Evolutionary conservation across 1,140 invertebrate genomes (phyloP), one percentile per base, ranked within the genome.

Genomic region (Geopemphigus sp.): DNA sequence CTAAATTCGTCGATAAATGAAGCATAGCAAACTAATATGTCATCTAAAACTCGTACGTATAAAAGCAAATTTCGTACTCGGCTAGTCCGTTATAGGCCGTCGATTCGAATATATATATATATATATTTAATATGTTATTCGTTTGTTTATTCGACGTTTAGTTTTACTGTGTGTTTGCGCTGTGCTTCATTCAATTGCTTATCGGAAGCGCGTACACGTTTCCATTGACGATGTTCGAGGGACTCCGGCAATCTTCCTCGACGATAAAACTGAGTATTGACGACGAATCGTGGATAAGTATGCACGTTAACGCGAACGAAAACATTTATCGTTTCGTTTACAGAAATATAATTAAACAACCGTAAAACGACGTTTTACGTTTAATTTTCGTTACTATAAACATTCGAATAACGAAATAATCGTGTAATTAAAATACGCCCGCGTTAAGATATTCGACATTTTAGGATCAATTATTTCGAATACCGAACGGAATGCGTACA

Each of bases 271-370:
- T 73, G 1, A 57, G 1, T 15, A 29, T 14, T 0, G 70, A 73
- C 19, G 53, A 73, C 6, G 47, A 26, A 12, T 73, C 70, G 5
- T 73, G 70, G 70, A 73, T 73, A 54, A 45, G 70, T 73, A 73
- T 17, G 47, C 19, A 19, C 1, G 22, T 29, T 53, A 53, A 4
- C 8, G 14, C 3, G 3, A 39, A 39, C n/a, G n/a, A 39, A 39
- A 4, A 39, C 8, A 39, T 39, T 39, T 39, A n/a, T 39, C 8
- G 32, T 39, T 39, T 39, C 32, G 32, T 4, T 3, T 39, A 8
- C 32, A 4, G 32, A 39, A 39, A 4, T 8, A 39, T 39, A 39
- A 4, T 39, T 39, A 39, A 39, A 39, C n/a, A 39, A 39, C 32
- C n/a, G n/a, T n/a, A n/a, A n/a, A n/a, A n/a, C n/a, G n/a, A n/a